phyloP scores from a whole-genome alignment of 1,140 invertebrate species.

The Euschistus heros region DNA sequence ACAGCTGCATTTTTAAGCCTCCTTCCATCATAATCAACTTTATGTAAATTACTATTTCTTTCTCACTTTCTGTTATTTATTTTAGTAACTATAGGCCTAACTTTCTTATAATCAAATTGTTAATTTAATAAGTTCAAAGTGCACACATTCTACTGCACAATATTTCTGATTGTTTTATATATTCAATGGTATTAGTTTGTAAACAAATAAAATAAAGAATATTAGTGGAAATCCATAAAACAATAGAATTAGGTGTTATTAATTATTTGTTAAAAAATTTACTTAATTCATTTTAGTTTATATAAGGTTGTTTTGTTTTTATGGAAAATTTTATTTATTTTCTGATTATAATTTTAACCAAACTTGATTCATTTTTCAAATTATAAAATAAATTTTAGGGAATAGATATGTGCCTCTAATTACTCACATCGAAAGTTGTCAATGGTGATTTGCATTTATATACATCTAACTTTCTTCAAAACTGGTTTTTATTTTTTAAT shows the following conservation, averaged over 20 bases:
- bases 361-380: not conserved
- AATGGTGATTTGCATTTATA: no score
- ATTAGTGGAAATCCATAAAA: no score
- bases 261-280: no score
- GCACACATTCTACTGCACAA: slow-evolving; percentile 11
- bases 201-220: not conserved
- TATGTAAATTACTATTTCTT: not conserved
- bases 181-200: not conserved
- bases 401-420: slow-evolving; percentile 17
- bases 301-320: no score
- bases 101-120: slow-evolving; percentile 1
- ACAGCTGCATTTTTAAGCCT: slow-evolving; percentile 23
- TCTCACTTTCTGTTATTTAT: not conserved
- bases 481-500: no score
- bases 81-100: slow-evolving; percentile 20
- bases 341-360: no score
- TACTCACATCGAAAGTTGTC: no score
- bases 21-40: not conserved
- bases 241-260: no score
- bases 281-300: no score
- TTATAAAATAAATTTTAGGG: not conserved
- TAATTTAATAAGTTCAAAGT: slow-evolving; percentile 11
- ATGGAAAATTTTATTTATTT: no score
- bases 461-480: not conserved
- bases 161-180: slow-evolving; percentile 7